Conservation (phyloP, 2,888 invertebrate genomes). For the Calameuta idolon region DNA sequence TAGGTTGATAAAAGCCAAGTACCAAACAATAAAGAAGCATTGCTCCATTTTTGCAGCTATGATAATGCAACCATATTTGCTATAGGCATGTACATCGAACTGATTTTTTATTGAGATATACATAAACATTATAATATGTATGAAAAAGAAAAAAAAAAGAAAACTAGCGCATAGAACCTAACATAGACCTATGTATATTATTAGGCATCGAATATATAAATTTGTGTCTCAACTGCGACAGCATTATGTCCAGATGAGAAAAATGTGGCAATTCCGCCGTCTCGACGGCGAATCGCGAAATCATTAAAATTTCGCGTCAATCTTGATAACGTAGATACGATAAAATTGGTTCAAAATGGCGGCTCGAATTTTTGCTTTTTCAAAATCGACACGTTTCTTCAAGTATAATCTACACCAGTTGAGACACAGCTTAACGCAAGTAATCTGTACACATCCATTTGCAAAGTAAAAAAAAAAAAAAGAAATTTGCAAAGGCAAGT, state of each 20-base stretch:
- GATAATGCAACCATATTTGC: constrained; percentile 29
- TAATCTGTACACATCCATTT: constrained; percentile 14
- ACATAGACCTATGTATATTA: constrained; percentile 19
- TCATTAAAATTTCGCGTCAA: background rate
- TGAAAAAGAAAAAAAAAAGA: constrained; percentile 13
- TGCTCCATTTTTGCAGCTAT: constrained; percentile 33
- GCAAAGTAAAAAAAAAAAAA: background rate
- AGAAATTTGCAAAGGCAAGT: background rate
- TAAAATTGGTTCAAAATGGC: background rate
- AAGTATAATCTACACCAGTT: background rate
- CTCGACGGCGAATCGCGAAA: background rate
- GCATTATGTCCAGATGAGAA: constrained; percentile 14
- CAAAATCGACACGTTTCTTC: background rate
- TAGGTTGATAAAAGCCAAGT: constrained; percentile 25
- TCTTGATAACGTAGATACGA: background rate
- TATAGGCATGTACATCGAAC: constrained; percentile 42
- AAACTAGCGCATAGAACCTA: constrained; percentile 6
- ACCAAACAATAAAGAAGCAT: constrained; percentile 34
- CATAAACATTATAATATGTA: constrained; percentile 21
- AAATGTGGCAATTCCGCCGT: background rate
- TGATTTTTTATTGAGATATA: constrained; percentile 37
- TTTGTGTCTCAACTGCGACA: constrained; percentile 12
- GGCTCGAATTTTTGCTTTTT: background rate
- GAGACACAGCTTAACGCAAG: constrained; percentile 3
- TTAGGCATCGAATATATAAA: constrained; percentile 9